Conservation (phyloP, 2,113 vertebrate genomes). For the Corydoras sp. region DNA sequence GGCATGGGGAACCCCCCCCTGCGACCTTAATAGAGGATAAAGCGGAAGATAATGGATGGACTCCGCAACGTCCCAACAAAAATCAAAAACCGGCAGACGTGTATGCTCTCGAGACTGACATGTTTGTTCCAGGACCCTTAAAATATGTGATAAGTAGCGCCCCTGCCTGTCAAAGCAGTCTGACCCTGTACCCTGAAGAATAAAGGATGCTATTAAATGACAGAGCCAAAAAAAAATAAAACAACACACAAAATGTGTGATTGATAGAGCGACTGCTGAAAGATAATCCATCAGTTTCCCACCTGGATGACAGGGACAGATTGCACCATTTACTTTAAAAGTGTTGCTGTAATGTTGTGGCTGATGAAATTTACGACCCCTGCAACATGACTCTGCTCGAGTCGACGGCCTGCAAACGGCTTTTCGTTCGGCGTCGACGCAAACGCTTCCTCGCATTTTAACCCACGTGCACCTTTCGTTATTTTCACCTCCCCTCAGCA, state of each 20-base stretch:
- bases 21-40: no score
- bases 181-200: conserved; percentile 28
- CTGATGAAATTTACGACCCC: conserved; percentile 22
- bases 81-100: background rate
- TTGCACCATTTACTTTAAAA: conserved; percentile 22
- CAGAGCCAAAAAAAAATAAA: conserved; percentile 20
- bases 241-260: conserved; percentile 21
- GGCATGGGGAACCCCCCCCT: no score
- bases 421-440: conserved; percentile 4
- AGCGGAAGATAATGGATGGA: no score
- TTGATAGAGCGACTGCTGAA: conserved; percentile 30
- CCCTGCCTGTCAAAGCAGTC: conserved; percentile 36
- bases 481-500: no score
- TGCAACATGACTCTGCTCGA: background rate
- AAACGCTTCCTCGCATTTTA: background rate
- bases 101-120: conserved; percentile 12
- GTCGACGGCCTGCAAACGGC: conserved; percentile 2
- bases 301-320: conserved; percentile 28
- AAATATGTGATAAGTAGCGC: conserved; percentile 10
- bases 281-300: conserved; percentile 37
- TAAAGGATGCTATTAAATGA: conserved; percentile 6
- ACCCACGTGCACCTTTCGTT: no score
- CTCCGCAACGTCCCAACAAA: no score
- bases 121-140: conserved; percentile 27
- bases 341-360: conserved; percentile 5